Percentiles rank a stretch among this genome's conserved stretches.
Conservation (phyloP, 2,113 vertebrate species). For the Henicopernis longicauda region DNA sequence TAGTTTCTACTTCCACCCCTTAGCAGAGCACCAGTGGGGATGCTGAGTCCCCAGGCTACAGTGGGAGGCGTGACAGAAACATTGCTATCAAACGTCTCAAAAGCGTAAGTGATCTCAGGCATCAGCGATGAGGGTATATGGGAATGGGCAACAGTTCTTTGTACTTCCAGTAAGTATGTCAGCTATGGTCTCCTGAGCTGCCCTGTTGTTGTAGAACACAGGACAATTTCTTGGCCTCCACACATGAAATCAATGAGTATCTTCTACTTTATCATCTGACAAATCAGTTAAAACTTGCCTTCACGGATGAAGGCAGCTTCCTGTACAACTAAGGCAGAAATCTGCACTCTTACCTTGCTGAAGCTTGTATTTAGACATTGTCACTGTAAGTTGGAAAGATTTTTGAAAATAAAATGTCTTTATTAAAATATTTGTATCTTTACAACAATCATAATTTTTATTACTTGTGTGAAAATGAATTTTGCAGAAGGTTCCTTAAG, state of each 20-base stretch:
- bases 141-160: not conserved
- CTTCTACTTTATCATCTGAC: not conserved
- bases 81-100: rapidly evolving
- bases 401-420: not conserved
- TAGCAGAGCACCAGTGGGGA: not conserved
- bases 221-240: not conserved
- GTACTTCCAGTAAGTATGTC: not conserved
- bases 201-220: not conserved
- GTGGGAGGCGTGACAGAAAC: not conserved
- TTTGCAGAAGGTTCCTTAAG: not conserved
- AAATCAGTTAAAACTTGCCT: not conserved
- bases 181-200: not conserved
- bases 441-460: not conserved
- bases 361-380: not conserved
- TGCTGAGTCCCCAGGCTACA: not conserved
- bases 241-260: not conserved
- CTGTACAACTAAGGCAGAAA: not conserved
- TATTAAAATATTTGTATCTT: not conserved
- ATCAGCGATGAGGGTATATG: not conserved
- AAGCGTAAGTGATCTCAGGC: not conserved
- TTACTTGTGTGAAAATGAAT: not conserved
- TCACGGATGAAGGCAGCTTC: not conserved
- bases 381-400: not conserved
- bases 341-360: not conserved
- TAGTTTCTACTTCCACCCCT: not conserved